Conservation (phyloP, 2,888 invertebrate species). For the Drosophila sordidula region DNA sequence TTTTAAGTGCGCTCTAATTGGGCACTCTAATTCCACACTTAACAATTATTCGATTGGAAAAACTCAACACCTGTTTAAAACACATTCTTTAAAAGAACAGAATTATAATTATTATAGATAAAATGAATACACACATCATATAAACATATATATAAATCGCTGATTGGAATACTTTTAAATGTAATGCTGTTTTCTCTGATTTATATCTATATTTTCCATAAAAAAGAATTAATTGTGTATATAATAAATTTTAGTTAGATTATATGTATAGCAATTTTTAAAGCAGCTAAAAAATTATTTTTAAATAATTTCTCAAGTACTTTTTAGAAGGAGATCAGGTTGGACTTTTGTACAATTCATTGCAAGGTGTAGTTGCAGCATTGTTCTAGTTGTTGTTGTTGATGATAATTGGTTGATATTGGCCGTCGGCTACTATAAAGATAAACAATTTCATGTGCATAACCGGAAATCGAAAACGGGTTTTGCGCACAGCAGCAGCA, state of each 20-base stretch:
- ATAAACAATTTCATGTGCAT: slow-evolving; percentile 40
- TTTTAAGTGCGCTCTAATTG: slow-evolving; percentile 66
- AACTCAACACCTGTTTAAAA: slow-evolving; percentile 40
- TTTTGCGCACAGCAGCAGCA: slow-evolving; percentile 16
- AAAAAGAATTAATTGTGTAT: no score
- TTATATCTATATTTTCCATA: no score
- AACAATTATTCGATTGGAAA: slow-evolving; percentile 57
- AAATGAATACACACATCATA: background rate
- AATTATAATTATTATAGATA: slow-evolving; percentile 13
- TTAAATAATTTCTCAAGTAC: no score
- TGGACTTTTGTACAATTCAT: background rate
- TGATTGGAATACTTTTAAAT: no score
- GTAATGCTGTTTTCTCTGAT: no score
- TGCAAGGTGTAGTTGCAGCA: slow-evolving; percentile 20
- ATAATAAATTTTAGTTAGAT: no score
- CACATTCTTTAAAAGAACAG: slow-evolving; percentile 4
- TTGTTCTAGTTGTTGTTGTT: background rate
- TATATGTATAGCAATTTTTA: no score
- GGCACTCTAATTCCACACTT: slow-evolving; percentile 34
- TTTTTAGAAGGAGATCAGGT: background rate
- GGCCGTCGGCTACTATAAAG: slow-evolving; percentile 28
- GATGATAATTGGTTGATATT: slow-evolving; percentile 30
- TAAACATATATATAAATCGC: no score
- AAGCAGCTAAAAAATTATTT: no score
- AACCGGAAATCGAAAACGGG: slow-evolving; percentile 54